These are phyloP conservation scores for Epiblema foenella DNA, from an alignment of 2,888 invertebrate species.

Conservation along the genomic window DNA sequence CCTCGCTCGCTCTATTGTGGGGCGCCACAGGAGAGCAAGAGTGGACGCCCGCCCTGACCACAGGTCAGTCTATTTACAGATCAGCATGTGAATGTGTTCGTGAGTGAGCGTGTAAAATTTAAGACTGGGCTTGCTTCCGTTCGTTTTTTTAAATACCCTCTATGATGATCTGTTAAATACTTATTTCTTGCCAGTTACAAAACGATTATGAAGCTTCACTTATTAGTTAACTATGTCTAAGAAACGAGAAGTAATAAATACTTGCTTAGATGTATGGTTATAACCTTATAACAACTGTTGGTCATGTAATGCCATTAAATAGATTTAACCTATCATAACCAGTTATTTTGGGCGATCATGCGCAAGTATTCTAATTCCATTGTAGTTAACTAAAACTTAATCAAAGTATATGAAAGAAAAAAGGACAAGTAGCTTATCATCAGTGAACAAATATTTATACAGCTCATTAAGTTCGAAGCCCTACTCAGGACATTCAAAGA, in stretches of 20 bases:
- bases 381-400: neutral
- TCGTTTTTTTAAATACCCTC: neutral
- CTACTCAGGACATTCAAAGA: neutral
- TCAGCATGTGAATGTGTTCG: neutral
- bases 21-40: constrained; percentile 98
- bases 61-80: constrained; percentile 85
- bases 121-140: constrained; percentile 26
- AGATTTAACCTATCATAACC: constrained; percentile 27
- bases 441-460: neutral
- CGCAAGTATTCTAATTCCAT: neutral
- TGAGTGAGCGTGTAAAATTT: constrained; percentile 21
- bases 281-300: neutral
- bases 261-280: neutral
- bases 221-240: neutral
- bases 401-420: neutral
- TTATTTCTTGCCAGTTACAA: neutral
- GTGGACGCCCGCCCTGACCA: constrained; percentile 98
- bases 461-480: neutral
- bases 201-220: neutral
- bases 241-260: neutral
- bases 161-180: neutral
- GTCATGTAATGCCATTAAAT: constrained; percentile 23
- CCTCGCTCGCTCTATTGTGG: constrained; percentile 91
- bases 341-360: constrained; percentile 17
- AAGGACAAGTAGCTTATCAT: neutral